A percentile compares a stretch with the other conserved stretches of the same genome.
These are phyloP conservation scores for Malurus elegans DNA, from an alignment of 2,113 vertebrate genomes.

Conservation along the genomic window DNA sequence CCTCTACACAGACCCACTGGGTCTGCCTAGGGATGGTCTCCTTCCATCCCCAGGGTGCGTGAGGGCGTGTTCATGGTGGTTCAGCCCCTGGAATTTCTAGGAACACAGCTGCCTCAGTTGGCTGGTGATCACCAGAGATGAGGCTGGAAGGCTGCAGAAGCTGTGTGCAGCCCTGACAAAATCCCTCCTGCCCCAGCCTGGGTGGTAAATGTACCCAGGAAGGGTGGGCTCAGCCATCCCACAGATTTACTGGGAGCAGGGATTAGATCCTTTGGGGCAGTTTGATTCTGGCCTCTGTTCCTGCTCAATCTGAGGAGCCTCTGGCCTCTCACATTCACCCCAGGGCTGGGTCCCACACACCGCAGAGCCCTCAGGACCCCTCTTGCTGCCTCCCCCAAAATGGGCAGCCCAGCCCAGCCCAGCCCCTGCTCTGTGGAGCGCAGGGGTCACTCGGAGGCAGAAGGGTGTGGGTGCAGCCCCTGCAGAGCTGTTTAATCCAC, in stretches of 20 bases:
- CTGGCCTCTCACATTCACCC: not conserved
- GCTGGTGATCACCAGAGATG: not conserved
- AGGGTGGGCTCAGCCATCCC: not conserved
- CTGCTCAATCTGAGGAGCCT: not conserved
- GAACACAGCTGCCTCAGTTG: not conserved
- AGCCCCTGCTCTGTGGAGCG: not conserved
- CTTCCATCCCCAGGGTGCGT: not conserved
- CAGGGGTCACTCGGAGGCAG: fast-evolving
- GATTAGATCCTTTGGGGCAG: fast-evolving
- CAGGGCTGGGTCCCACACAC: fast-evolving
- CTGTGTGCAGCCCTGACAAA: not conserved
- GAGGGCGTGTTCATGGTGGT: fast-evolving
- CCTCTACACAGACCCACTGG: not conserved
- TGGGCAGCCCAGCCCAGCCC: not conserved
- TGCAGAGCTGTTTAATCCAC: not conserved
- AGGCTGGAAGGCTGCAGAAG: not conserved
- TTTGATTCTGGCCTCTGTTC: not conserved
- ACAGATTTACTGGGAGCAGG: not conserved
- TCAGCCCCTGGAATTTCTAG: not conserved
- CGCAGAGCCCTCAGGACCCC: not conserved
- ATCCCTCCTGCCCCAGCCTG: not conserved
- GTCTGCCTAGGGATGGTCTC: not conserved
- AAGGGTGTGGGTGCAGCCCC: fast-evolving
- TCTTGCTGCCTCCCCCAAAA: fast-evolving
- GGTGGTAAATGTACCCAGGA: not conserved